These are phyloP conservation scores for Nesometra sesokonis DNA, from an alignment of 35 echinoderm and acorn worm species.

Conservation along the genomic window DNA sequence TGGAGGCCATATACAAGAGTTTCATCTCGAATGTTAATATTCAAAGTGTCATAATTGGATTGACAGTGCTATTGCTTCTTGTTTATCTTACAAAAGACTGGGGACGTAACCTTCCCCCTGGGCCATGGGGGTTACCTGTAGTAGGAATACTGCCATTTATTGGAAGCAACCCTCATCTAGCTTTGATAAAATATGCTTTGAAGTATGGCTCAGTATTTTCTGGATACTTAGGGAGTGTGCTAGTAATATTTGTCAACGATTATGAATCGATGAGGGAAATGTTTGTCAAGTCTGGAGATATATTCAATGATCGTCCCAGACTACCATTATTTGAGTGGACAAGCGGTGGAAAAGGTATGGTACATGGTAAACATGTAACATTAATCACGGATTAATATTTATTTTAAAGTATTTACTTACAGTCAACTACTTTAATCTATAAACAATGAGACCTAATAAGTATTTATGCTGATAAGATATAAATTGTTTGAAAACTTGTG, in stretches of 20 bases:
- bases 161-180: not conserved
- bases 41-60: not conserved
- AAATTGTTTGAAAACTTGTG: too few species aligned
- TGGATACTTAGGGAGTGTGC: not conserved
- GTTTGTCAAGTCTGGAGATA: conserved; percentile 9
- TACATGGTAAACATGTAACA: not conserved
- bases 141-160: not conserved
- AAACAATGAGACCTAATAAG: too few species aligned
- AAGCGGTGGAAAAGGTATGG: conserved; percentile 8
- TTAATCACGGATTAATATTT: too few species aligned
- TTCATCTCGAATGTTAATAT: not conserved
- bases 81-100: not conserved
- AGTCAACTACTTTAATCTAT: too few species aligned
- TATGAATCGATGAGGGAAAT: conserved; percentile 2
- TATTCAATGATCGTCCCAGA: conserved; percentile 26
- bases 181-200: not conserved
- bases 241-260: conserved; percentile 3
- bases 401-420: too few species aligned
- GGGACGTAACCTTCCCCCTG: not conserved
- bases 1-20: not conserved
- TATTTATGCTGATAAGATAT: too few species aligned
- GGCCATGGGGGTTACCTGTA: not conserved
- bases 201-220: not conserved
- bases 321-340: conserved; percentile 2
- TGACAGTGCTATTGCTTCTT: not conserved